phyloP scores from a whole-genome alignment of 30 jellyfish, hydroid and myxozoan genomes.

The Pseudorhiza aurosa region DNA sequence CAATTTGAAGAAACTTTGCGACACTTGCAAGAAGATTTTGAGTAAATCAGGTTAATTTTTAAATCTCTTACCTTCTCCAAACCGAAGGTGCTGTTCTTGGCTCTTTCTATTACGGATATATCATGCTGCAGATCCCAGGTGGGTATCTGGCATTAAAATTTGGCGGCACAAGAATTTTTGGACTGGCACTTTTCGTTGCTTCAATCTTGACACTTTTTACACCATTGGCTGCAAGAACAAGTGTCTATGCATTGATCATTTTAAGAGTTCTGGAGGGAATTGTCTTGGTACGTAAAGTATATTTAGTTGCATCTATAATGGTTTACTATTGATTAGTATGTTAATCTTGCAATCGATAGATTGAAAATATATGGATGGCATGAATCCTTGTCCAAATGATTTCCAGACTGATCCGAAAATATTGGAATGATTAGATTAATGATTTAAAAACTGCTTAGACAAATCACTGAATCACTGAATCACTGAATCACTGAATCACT shows the following conservation, averaged over 20 bases:
- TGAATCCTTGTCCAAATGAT: not conserved
- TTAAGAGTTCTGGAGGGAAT: conserved; percentile 96
- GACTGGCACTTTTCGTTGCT: conserved; percentile 92
- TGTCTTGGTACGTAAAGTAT: conserved; percentile 88
- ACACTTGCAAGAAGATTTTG: too few species aligned
- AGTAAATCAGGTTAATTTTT: too few species aligned
- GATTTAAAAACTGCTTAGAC: not conserved
- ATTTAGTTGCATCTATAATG: too few species aligned
- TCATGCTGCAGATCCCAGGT: conserved; percentile 98
- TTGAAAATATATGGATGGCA: too few species aligned
- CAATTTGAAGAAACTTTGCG: too few species aligned
- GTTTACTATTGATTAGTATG: too few species aligned
- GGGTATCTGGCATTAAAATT: conserved; percentile 96
- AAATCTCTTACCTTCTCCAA: too few species aligned
- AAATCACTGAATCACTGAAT: not conserved
- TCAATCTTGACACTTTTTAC: conserved; percentile 94
- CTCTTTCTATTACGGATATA: conserved; percentile 96
- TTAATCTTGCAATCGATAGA: too few species aligned
- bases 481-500: not conserved
- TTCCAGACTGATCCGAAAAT: not conserved
- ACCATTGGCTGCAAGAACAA: conserved; percentile 96
- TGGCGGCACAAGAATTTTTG: conserved; percentile 99
- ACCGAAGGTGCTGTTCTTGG: conserved; percentile 99
- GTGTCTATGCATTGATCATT: conserved; percentile 93
- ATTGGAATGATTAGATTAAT: not conserved